Evolutionary conservation across 2,888 invertebrate species (phyloP).

Genomic region (Harpalus rubripes): DNA sequence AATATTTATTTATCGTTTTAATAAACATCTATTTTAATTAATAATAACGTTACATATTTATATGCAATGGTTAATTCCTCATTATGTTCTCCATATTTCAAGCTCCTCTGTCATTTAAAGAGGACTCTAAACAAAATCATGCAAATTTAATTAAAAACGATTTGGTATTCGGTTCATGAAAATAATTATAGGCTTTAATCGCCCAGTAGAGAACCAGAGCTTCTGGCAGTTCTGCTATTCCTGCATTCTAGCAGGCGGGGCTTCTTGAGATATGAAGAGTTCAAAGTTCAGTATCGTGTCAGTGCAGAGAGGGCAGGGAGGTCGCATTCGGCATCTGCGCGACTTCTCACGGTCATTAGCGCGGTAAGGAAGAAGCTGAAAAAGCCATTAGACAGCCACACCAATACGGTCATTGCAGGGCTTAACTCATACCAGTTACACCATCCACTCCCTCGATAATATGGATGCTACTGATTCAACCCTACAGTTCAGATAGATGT

Average conservation of each 20-base stretch:
- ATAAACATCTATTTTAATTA: too few species aligned
- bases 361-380: constrained; percentile 63
- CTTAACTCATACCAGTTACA: background rate
- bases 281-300: constrained; percentile 34
- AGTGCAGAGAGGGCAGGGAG: background rate
- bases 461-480: too few species aligned
- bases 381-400: constrained; percentile 65
- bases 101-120: background rate
- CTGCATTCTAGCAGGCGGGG: constrained; percentile 3
- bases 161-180: constrained; percentile 52
- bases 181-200: constrained; percentile 59
- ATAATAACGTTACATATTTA: too few species aligned
- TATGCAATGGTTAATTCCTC: background rate
- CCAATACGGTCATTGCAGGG: constrained; percentile 61
- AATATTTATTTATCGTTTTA: too few species aligned
- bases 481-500: too few species aligned
- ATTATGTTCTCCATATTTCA: constrained; percentile 8
- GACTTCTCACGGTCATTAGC: constrained; percentile 65
- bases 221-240: background rate
- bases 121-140: constrained; percentile 52
- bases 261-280: constrained; percentile 58
- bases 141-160: constrained; percentile 63
- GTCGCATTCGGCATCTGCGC: constrained; percentile 58
- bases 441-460: too few species aligned
- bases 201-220: background rate